A percentile compares a stretch with the other conserved stretches of the same genome.
These are phyloP conservation scores for Siphonodentalium dalli DNA, from an alignment of 2,888 invertebrate species.

Conservation along the genomic window DNA sequence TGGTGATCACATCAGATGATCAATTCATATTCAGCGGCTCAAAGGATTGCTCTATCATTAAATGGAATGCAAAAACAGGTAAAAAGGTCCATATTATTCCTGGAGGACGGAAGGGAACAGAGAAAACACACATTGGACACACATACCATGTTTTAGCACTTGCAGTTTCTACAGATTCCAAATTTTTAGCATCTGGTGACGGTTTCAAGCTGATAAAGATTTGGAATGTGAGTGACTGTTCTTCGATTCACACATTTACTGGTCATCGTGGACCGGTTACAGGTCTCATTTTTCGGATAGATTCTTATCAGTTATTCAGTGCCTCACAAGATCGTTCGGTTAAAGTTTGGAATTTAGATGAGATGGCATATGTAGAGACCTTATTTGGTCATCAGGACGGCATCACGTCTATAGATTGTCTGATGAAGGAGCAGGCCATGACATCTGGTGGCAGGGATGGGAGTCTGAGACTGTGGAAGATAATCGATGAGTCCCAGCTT, in stretches of 20 bases:
- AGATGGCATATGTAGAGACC: conserved; percentile 95
- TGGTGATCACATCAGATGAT: conserved; percentile 79
- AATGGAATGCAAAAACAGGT: conserved; percentile 71
- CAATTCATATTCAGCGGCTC: conserved; percentile 81
- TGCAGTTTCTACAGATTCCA: conserved; percentile 80
- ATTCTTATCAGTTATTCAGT: conserved; percentile 81
- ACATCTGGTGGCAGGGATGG: conserved; percentile 90
- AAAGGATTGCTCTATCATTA: conserved; percentile 86
- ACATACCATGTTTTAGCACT: conserved; percentile 71
- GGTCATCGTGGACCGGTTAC: conserved; percentile 66
- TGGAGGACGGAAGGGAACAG: conserved; percentile 58
- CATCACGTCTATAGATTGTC: conserved; percentile 86
- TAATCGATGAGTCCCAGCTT: conserved; percentile 94
- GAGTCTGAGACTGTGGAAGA: conserved; percentile 92
- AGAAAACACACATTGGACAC: conserved; percentile 59
- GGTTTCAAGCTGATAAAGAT: conserved; percentile 77
- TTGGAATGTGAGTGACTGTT: conserved; percentile 81
- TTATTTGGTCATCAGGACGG: conserved; percentile 90
- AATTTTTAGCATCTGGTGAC: conserved; percentile 81
- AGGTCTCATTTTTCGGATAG: conserved; percentile 83
- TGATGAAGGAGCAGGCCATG: conserved; percentile 84
- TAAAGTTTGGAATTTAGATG: conserved; percentile 94
- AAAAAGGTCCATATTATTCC: conserved; percentile 58
- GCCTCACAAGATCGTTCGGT: conserved; percentile 70
- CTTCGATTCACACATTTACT: conserved; percentile 79